Base-by-base conservation (phyloP, 1,140 invertebrate species). In the Drosophila nasuta region DNA sequence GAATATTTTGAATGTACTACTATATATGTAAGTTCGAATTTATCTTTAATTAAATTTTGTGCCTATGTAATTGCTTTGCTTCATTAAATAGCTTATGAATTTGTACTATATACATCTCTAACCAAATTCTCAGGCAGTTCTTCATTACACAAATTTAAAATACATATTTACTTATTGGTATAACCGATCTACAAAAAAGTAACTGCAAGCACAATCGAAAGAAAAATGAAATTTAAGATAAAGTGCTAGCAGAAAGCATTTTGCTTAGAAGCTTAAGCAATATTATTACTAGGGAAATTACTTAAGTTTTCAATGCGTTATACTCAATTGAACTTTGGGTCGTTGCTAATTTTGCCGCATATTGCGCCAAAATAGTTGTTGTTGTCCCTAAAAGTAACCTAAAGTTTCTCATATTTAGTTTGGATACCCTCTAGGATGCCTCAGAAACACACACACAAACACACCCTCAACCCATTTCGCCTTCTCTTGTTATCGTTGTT, bases 241-340 rank as follows among this genome's bases (percentile, higher is more conserved):
- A 63, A 75, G 81, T 62, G 57, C 20, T 70, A 48, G 3, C 20
- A 4, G 20, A 3, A 25, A 25, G 3, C 20, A 25, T 57, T 75
- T 38, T 62, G 56, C 45, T 60, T 65, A 57, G 58, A 48, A 51
- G 38, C 51, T 66, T 63, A 65, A 59, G 25, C 1, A 62, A 62
- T 13, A 62, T 35, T 30, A 63, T 51, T 59, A 79, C 82, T 74
- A 68, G 45, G 72, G 58, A 87, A 87, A 87, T 89, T 78, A 88
- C 83, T 87, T 83, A 88, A 89, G 80, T 87, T 87, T 87, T 87
- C 77, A 87, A 87, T 88, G 85, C 85, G 85, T 83, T 87, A 83
- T 89, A 87, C 72, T 83, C 82, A 87, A 87, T 87, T 87, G 88
- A 83, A 87, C 80, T 87, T 87, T 80, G 67, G 80, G 83, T 87